Evolutionary conservation across 2,888 invertebrate genomes (phyloP).

Genomic region (Cacoxenus indagator): DNA sequence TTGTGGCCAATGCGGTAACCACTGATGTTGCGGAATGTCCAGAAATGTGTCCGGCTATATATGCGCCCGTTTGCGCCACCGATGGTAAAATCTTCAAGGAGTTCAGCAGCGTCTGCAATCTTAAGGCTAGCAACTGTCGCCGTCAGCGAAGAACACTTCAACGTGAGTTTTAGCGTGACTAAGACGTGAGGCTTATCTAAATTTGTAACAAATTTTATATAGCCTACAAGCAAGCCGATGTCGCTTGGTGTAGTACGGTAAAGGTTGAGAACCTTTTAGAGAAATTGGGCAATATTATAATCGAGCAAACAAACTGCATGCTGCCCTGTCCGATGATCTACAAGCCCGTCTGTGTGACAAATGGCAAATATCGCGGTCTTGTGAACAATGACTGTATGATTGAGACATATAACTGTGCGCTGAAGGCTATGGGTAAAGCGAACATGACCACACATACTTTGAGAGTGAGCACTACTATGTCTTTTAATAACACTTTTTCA

Average conservation of each 20-base stretch:
- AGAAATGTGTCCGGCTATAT: constrained; percentile 49
- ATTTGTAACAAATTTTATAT: background rate
- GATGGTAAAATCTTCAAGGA: constrained; percentile 56
- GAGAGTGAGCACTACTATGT: background rate
- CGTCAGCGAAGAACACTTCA: constrained; percentile 42
- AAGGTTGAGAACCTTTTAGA: constrained; percentile 45
- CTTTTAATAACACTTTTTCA: background rate
- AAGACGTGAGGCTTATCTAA: background rate
- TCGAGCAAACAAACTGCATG: constrained; percentile 47
- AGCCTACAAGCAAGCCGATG: constrained; percentile 51
- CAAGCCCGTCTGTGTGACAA: constrained; percentile 61
- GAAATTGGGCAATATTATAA: constrained; percentile 43
- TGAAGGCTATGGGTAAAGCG: constrained; percentile 27
- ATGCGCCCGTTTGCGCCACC: constrained; percentile 56
- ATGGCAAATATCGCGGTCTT: constrained; percentile 59
- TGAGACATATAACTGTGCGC: constrained; percentile 56
- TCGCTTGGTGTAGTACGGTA: constrained; percentile 63
- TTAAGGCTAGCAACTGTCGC: constrained; percentile 57
- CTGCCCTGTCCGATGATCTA: constrained; percentile 61
- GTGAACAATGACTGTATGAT: constrained; percentile 56
- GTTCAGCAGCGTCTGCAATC: constrained; percentile 55
- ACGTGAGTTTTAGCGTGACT: constrained; percentile 39
- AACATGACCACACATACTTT: background rate
- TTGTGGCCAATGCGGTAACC: constrained; percentile 41
- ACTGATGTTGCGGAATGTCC: constrained; percentile 52